phyloP scores from a whole-genome alignment of 1,140 invertebrate genomes.

The Drosophila aff. region DNA sequence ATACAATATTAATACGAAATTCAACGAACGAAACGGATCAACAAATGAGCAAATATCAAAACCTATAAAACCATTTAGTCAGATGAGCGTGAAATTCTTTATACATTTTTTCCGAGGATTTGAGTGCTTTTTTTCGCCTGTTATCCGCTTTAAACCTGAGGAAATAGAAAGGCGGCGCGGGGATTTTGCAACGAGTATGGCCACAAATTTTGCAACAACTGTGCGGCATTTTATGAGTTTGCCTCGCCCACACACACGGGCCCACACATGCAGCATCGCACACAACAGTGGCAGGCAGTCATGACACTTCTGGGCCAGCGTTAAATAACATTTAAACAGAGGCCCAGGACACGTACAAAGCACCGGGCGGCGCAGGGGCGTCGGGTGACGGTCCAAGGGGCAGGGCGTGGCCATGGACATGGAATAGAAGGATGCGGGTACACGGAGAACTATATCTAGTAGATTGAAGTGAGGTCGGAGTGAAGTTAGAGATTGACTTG shows the following conservation, averaged over 20 bases:
- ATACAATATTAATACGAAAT: slow-evolving; percentile 46
- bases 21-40: slow-evolving; percentile 58
- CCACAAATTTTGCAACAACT: slow-evolving; percentile 75
- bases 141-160: slow-evolving; percentile 32
- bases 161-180: slow-evolving; percentile 7
- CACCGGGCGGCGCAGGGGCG: slow-evolving; percentile 5
- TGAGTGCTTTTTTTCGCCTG: slow-evolving; percentile 24
- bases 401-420: slow-evolving; percentile 36
- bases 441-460: slow-evolving; percentile 2
- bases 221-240: slow-evolving; percentile 71
- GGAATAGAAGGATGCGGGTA: slow-evolving; percentile 46
- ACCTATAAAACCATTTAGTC: slow-evolving; percentile 80
- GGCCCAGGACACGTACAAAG: slow-evolving; percentile 65
- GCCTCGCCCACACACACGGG: slow-evolving; percentile 46
- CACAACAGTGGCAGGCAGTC: slow-evolving; percentile 45
- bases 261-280: slow-evolving; percentile 7
- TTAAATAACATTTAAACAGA: slow-evolving; percentile 79
- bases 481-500: too few relatives aligned
- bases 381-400: background rate
- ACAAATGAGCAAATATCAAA: slow-evolving; percentile 79
- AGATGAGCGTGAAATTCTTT: slow-evolving; percentile 76
- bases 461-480: background rate
- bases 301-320: slow-evolving; percentile 66
- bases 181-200: slow-evolving; percentile 24
- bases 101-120: slow-evolving; percentile 9